Evolutionary conservation across 2,888 invertebrate species (phyloP).

Genomic region (Lumbricus terrestris): DNA sequence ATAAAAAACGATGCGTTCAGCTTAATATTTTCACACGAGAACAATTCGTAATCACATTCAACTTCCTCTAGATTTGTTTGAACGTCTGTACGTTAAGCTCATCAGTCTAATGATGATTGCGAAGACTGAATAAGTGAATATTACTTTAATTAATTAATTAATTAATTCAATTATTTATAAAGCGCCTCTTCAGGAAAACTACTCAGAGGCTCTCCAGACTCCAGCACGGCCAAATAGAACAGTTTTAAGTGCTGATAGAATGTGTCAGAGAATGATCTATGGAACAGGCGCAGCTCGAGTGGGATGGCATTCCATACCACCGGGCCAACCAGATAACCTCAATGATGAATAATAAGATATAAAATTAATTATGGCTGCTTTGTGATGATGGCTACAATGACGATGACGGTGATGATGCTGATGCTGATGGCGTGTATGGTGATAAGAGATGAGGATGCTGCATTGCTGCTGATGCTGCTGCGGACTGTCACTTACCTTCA

Average conservation of each 20-base stretch:
- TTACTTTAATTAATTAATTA: no score
- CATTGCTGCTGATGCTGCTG: neutral
- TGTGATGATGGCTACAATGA: neutral
- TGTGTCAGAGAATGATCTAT: no score
- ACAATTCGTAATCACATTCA: neutral
- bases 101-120: neutral
- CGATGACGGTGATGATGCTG: neutral
- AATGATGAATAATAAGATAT: neutral
- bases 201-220: no score
- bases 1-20: neutral
- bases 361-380: neutral
- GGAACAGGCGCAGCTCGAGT: no score
- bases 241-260: no score
- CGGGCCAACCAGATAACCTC: no score
- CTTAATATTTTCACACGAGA: neutral
- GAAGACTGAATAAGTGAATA: neutral
- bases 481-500: conserved; percentile 12
- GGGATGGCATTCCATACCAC: no score
- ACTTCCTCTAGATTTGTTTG: neutral
- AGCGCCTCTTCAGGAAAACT: no score
- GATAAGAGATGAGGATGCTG: neutral
- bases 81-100: neutral
- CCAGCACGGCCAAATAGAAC: no score
- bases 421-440: no score
- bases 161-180: no score